Conservation (phyloP, 2,888 invertebrate genomes). For the Scrobipalpa costella region DNA sequence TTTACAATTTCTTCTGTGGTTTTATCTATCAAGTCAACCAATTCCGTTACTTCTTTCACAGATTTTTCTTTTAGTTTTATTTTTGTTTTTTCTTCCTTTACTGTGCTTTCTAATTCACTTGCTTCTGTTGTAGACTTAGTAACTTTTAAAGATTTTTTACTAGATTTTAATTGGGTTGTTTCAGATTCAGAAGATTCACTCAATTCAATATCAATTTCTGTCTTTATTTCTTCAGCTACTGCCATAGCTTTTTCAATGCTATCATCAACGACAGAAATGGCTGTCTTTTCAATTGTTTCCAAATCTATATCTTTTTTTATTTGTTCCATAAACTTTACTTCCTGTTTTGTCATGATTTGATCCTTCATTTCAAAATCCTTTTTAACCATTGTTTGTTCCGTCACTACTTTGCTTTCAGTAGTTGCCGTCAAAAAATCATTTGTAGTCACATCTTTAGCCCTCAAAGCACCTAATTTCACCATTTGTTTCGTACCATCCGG, state of each 20-base stretch:
- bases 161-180: slow-evolving; percentile 13
- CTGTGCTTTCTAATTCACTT: slow-evolving; percentile 13
- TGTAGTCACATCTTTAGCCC: slow-evolving; percentile 29
- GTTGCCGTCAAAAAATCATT: slow-evolving; percentile 22
- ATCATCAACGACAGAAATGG: slow-evolving; percentile 57
- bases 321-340: slow-evolving; percentile 33
- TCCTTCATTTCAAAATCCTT: slow-evolving; percentile 27
- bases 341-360: slow-evolving; percentile 27
- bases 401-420: slow-evolving; percentile 25
- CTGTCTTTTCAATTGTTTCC: slow-evolving; percentile 60
- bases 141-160: neutral
- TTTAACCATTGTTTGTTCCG: slow-evolving; percentile 27
- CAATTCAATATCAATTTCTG: slow-evolving; percentile 56
- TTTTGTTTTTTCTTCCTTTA: slow-evolving; percentile 7
- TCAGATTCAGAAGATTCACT: slow-evolving; percentile 31
- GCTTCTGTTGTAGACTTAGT: slow-evolving; percentile 18
- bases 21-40: slow-evolving; percentile 36
- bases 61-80: slow-evolving; percentile 24
- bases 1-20: slow-evolving; percentile 36
- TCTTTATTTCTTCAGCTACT: slow-evolving; percentile 60
- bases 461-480: slow-evolving; percentile 33
- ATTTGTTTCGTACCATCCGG: slow-evolving; percentile 50
- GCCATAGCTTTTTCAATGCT: slow-evolving; percentile 63
- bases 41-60: slow-evolving; percentile 33
- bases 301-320: slow-evolving; percentile 46